phyloP scores from a whole-genome alignment of 1,140 invertebrate genomes.

The Drusus annulatus region DNA sequence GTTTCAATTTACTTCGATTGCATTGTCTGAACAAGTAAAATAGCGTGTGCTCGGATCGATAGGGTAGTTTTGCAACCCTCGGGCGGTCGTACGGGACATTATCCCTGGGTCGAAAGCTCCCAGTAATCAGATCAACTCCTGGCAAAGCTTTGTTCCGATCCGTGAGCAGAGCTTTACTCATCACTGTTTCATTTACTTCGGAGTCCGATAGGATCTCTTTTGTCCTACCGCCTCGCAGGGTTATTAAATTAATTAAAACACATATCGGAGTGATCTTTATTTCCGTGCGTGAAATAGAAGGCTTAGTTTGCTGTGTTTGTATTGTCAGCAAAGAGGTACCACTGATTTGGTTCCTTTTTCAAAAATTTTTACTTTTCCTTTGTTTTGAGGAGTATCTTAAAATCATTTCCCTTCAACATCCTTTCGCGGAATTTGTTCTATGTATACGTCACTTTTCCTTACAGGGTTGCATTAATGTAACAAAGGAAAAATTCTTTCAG shows the following conservation, averaged over 20 bases:
- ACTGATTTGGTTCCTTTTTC: neutral
- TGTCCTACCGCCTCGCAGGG: constrained; percentile 29
- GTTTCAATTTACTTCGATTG: constrained; percentile 51
- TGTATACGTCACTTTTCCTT: no score
- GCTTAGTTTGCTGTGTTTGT: neutral
- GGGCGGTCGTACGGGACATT: constrained; percentile 39
- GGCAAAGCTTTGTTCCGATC: constrained; percentile 35
- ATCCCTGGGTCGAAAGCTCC: constrained; percentile 43
- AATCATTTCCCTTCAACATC: no score
- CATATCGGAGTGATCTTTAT: constrained; percentile 41
- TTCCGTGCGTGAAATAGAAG: constrained; percentile 35
- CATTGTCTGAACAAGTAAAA: constrained; percentile 37
- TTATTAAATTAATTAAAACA: constrained; percentile 48
- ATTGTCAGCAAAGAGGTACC: constrained; percentile 1
- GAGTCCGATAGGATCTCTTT: constrained; percentile 42
- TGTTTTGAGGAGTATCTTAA: neutral
- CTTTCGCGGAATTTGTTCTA: no score
- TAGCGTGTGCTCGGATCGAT: constrained; percentile 35
- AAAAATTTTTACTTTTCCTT: neutral
- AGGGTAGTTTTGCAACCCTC: constrained; percentile 12
- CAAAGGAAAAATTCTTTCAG: no score
- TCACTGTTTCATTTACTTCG: constrained; percentile 49
- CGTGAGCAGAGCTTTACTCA: constrained; percentile 30
- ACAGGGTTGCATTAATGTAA: no score
- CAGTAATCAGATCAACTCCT: constrained; percentile 50